Base-by-base conservation (phyloP, 2,113 vertebrate species). In the Apaloderma vittatum region DNA sequence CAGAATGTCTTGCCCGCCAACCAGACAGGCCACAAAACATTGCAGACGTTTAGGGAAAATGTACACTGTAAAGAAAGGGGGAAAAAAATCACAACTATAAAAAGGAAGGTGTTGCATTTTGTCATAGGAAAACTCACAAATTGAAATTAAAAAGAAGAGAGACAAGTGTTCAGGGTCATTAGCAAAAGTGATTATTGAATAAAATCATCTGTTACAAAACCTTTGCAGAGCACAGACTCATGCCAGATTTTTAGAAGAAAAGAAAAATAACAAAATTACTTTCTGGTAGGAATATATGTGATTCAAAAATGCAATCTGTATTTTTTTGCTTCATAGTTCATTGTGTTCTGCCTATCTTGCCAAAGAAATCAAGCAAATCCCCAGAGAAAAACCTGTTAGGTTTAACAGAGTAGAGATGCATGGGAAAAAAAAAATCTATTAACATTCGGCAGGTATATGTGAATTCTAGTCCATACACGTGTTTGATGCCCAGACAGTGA, bases 151-250 rank as follows among this genome's bases (percentile, higher is more conserved):
- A 58, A 36, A 3, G 10, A 20, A 46, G 8, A 46, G 10, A 46
- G 8, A 30, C 1, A 5, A 23, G 3, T 36, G 16, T 67, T 82
- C 4, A 1, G 12, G 18, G 4, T 4, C 34, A 40, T 72, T 51
- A 72, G 7, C 40, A 45, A n/a, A 87, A 85, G 18, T n/a, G 14
- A 57, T 8, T 3, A 30, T 14, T 49, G 15, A 74, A 66, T 51
- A 37, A 55, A 88, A 32, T 0, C 16, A 7, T 2, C 55, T 48
- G 2, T 63, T 54, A 37, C 16, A 66, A 95, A 70, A 49, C 15
- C 32, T 72, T 66, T 73, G 46, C 45, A 72, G 63, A 93, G 45
- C 15, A 65, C 9, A 32, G 36, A 36, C 34, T 76, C 8, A n/a
- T 58, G 30, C 3, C 8, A 26, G 23, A 65, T 72, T 90, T 54